Conservation (phyloP, 1,140 invertebrate genomes). For the Linepithema humile region DNA sequence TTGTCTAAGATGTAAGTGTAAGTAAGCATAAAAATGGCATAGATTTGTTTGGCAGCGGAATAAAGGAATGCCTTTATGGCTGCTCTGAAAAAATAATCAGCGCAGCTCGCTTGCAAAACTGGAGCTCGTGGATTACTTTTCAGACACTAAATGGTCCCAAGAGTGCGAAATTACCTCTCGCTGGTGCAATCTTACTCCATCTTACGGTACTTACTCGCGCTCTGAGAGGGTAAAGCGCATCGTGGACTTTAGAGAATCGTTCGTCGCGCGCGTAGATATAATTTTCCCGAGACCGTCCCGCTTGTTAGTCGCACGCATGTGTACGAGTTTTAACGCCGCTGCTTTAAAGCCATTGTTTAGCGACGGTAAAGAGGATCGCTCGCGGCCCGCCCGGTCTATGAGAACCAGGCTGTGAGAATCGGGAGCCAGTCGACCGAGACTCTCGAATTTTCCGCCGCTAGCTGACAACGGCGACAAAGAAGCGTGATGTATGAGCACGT, state of each 20-base stretch:
- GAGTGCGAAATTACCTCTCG: slow-evolving; percentile 12
- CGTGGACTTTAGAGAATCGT: slow-evolving; percentile 16
- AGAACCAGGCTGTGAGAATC: slow-evolving; percentile 48
- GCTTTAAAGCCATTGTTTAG: slow-evolving; percentile 3
- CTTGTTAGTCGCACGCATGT: slow-evolving; percentile 24
- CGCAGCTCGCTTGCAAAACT: not conserved
- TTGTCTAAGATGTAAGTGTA: not conserved
- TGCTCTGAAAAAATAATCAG: not conserved
- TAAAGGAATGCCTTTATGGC: not conserved
- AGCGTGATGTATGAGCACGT: too few relatives aligned
- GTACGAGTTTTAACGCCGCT: slow-evolving; percentile 8
- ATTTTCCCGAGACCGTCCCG: not conserved
- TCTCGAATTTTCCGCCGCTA: slow-evolving; percentile 24
- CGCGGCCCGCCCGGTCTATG: slow-evolving; percentile 9
- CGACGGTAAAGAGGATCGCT: slow-evolving; percentile 26
- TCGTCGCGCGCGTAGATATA: not conserved
- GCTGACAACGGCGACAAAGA: not conserved
- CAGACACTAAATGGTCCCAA: slow-evolving; percentile 1
- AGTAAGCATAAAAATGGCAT: too few relatives aligned
- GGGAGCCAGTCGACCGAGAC: slow-evolving; percentile 45
- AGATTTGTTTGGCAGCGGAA: not conserved
- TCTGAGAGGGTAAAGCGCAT: slow-evolving; percentile 18
- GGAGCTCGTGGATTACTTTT: slow-evolving; percentile 11
- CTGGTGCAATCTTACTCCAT: slow-evolving; percentile 37
- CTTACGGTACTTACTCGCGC: slow-evolving; percentile 28